Base-by-base conservation (phyloP, 30 jellyfish, hydroid and myxozoan genomes). In the Aurelia sp. region DNA sequence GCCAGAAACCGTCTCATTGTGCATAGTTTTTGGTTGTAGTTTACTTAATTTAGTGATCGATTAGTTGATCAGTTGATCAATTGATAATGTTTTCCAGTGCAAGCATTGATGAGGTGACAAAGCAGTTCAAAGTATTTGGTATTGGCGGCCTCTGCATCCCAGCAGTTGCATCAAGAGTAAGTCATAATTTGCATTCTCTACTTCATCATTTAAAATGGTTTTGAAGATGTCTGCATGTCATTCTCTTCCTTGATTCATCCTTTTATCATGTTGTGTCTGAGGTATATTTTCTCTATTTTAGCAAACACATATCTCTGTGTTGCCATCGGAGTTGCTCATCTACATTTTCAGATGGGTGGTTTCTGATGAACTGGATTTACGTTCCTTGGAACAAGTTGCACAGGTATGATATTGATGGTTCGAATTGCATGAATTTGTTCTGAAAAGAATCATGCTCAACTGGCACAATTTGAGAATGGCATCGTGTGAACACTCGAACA, bases 251-350 rank as follows among this genome's bases (percentile, higher is more conserved):
- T 38, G 50, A 38, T 38, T 38, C 50, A 38, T 38, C 50, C 3
- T 38, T 4, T 38, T 38, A 1, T 12, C 55, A 44, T 8, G 0
- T 44, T 44, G 55, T 44, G 7, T 44, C 15, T 44, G 15, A 44
- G 55, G 1, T 5, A 38, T 9, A 9, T 44, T 44, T 44, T 67
- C 66, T 67, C 31, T 35, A 5, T 68, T 59, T 13, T 60, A 92
- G 98, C 63, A 71, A 59, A 72, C 96, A 13, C 98, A 92, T 74
- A 82, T 92, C 21, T 92, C 98, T 24, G 92, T 84, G 9, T 52
- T 92, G 52, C 98, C 98, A 19, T 59, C 96, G 1, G 98, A 92
- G 82, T 87, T 92, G 74, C 87, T 92, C 72, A 63, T 81, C 30
- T 67, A 65, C 52, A 72, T 92, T 20, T 61, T 92, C 19, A 71